Base-by-base conservation (phyloP, 1,140 invertebrate species). In the Drosophila aff. region DNA sequence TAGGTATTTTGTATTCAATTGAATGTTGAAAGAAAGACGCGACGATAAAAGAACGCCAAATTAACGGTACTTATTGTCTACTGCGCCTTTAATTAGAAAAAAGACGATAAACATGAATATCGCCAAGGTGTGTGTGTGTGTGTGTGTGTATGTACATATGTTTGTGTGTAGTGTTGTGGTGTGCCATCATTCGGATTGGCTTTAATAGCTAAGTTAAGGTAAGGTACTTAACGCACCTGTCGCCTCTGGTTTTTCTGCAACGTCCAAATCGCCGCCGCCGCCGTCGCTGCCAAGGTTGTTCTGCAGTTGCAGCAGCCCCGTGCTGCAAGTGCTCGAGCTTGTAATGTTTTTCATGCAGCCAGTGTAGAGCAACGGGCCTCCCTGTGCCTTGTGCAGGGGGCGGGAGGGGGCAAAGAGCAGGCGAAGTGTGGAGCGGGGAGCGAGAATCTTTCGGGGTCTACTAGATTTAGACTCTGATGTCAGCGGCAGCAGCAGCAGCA, bases 311-410 rank as follows among this genome's bases (percentile, higher is more conserved):
- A 92, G 90, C 90, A 92, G 85, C 61, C 85, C 82, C 58, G 82
- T 92, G 90, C 90, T 79, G 79, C 90, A 92, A 92, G 90, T 92
- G 90, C 85, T 81, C 36, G 90, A 81, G 85, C 90, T 92, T 52
- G 90, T 92, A 63, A 92, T 92, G 81, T 92, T 92, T 92, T 92
- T 92, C 90, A 92, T 92, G 90, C 90, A 91, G 87, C 86, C 86
- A 91, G 82, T 68, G 90, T 85, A 72, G 53, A 72, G 53, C 53
- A 57, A 57, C 53, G 53, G 53, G 38, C 53, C 53, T 40, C 53
- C 36, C 71, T 23, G 41, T 18, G 59, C 41, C 43, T n/a, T 55
- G 13, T 21, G 13, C 46, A 26, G 53, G 36, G 50, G 50, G 52
- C 16, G 6, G 26, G 15, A 7, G 26, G 21, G 11, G 21, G 5